Evolutionary conservation across 2,113 vertebrate species (phyloP).

Genomic region (Hypanus sabinus): DNA sequence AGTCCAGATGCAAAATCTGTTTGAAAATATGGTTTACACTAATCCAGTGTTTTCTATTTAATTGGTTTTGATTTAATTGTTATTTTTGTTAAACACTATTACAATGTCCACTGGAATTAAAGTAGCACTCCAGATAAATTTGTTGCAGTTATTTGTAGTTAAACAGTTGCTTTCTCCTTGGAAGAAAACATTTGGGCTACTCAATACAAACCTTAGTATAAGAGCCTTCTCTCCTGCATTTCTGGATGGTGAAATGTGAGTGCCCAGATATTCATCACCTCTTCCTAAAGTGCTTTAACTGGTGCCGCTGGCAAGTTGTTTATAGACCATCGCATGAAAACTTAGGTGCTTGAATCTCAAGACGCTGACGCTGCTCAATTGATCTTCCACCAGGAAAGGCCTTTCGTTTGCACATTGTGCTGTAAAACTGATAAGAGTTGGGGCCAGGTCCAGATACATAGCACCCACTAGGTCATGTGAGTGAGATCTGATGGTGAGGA

Average conservation of each 20-base stretch:
- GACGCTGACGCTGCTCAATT: too few relatives aligned
- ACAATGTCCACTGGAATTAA: background rate
- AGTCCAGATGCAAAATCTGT: background rate
- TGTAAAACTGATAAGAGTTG: too few relatives aligned
- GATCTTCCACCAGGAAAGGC: too few relatives aligned
- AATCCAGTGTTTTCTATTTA: slow-evolving; percentile 2
- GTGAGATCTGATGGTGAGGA: too few relatives aligned
- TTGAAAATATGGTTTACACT: background rate
- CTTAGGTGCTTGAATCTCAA: too few relatives aligned
- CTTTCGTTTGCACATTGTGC: too few relatives aligned
- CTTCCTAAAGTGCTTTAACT: too few relatives aligned
- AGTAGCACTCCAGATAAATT: background rate
- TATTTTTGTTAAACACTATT: background rate
- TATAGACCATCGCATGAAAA: too few relatives aligned
- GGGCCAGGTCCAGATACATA: too few relatives aligned
- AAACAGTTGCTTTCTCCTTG: background rate
- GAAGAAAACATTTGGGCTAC: background rate
- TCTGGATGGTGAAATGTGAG: background rate
- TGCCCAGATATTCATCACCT: too few relatives aligned
- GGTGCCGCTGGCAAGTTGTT: too few relatives aligned
- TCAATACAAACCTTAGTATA: background rate
- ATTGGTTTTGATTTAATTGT: background rate
- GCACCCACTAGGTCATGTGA: too few relatives aligned
- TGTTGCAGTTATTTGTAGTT: background rate
- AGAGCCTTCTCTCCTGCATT: background rate